phyloP scores from a whole-genome alignment of 2,113 vertebrate species.

The Psammodynastes pulverulentus region DNA sequence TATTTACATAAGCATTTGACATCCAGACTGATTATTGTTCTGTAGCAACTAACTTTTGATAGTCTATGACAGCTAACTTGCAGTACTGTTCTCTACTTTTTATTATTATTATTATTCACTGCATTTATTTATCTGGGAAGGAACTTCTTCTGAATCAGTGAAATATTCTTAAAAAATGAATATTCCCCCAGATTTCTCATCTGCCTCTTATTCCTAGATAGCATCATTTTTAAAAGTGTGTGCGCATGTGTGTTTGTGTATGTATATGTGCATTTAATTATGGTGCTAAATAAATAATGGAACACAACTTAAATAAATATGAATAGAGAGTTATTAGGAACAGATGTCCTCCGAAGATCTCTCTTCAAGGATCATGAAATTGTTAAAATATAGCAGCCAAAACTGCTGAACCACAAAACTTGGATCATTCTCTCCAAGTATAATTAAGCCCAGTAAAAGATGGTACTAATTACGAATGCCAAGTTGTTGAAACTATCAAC shows the following conservation, averaged over 20 bases:
- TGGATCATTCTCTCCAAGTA: background rate
- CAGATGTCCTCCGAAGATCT: background rate
- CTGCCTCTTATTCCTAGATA: background rate
- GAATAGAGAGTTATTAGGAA: background rate
- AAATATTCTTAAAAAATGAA: background rate
- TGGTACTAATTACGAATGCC: background rate
- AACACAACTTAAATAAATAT: conserved; percentile 3
- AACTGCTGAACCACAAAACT: background rate
- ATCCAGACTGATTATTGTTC: background rate
- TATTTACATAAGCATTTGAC: background rate
- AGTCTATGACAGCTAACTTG: background rate
- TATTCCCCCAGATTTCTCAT: background rate
- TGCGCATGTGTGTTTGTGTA: background rate
- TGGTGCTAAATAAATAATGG: background rate
- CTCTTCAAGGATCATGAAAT: conserved; percentile 2
- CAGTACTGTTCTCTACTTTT: no score
- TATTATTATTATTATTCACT: background rate
- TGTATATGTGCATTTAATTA: background rate
- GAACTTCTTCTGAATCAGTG: background rate
- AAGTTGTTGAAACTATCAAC: background rate
- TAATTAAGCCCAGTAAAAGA: background rate
- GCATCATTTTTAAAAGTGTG: background rate
- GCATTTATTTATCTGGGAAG: background rate
- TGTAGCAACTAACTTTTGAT: background rate
- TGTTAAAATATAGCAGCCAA: background rate